Evolutionary conservation across 2,113 vertebrate genomes (phyloP).

Genomic region (Gracilinanus agilis): DNA sequence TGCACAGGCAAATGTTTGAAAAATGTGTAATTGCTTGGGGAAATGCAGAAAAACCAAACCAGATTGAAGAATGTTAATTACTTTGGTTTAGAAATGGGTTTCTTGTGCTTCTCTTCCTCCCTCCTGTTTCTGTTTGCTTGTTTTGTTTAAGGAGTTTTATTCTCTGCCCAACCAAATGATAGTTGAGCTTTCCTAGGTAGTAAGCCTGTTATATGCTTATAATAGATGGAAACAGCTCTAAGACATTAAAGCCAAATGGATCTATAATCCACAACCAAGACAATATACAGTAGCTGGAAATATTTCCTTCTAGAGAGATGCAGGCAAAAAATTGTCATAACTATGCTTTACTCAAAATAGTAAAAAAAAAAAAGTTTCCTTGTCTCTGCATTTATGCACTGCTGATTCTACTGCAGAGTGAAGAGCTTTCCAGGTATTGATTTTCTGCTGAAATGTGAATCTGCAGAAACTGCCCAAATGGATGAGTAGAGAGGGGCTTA

Average conservation of each 20-base stretch:
- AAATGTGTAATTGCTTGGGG: conserved; percentile 44
- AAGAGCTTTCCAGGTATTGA: conserved; percentile 74
- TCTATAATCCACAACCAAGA: conserved; percentile 27
- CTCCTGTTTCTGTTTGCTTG: neutral
- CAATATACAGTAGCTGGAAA: neutral
- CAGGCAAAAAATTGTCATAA: conserved; percentile 40
- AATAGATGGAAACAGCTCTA: conserved; percentile 37
- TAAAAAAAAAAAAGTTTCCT: conserved; percentile 57
- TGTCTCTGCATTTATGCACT: conserved; percentile 53
- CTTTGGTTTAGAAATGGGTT: conserved; percentile 45
- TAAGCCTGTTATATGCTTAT: neutral
- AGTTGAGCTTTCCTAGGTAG: conserved; percentile 25
- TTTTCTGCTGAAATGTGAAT: conserved; percentile 70
- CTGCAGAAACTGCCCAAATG: conserved; percentile 55
- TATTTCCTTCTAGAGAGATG: conserved; percentile 54
- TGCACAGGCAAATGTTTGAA: conserved; percentile 34
- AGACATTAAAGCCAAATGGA: conserved; percentile 34
- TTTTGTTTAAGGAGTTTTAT: conserved; percentile 48
- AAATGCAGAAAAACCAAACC: conserved; percentile 35
- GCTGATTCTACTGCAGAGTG: conserved; percentile 60
- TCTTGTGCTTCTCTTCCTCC: neutral
- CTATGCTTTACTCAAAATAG: conserved; percentile 54
- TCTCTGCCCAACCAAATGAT: conserved; percentile 36
- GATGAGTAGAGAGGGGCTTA: conserved; percentile 30
- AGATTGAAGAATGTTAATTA: conserved; percentile 67